Base-by-base conservation (phyloP, 1,140 invertebrate genomes). In the Zaprionus lachaisei region DNA sequence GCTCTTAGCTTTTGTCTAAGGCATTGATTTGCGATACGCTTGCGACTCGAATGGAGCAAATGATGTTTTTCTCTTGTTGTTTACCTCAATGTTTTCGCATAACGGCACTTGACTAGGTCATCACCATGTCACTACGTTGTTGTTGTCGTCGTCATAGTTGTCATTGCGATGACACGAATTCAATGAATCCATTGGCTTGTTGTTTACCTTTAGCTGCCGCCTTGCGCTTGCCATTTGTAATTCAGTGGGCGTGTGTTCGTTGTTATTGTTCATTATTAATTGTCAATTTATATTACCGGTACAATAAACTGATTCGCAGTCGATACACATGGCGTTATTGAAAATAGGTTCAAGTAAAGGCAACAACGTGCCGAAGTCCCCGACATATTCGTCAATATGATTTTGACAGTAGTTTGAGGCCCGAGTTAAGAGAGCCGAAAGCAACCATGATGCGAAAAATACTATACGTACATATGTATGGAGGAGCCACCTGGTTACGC, bases 241-340 rank as follows among this genome's bases (percentile, higher is more conserved):
- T 65, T 70, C 56, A 58, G 83, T 80, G 77, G 81, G 80, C 68
- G 77, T 56, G 34, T 31, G 20, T 11, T 51, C 20, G 47, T 51
- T 49, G 28, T 31, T 63, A 49, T 17, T 56, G 31, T 22, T 34
- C 37, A 56, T n/a, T 31, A 26, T 28, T 51, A 51, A 63, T 84
- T 84, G 80, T 83, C 80, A 87, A 87, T 86, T 87, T 80, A 70
- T 87, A 86, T 83, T 83, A 70, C 57, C 66, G 69, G 55, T 57
- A 72, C 58, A 72, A 72, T 56, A 72, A 67, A 72, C 38, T 61
- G 49, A 81, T 72, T 80, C 72, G 70, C 64, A 74, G 62, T 67
- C 71, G 67, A 70, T 72, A 72, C 81, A 79, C 66, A 85, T 72
- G 73, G 44, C 64, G 70, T 80, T 80, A 80, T 83, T 87, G 83